Conservation (phyloP, 2,113 vertebrate species). For the Equus quagga region DNA sequence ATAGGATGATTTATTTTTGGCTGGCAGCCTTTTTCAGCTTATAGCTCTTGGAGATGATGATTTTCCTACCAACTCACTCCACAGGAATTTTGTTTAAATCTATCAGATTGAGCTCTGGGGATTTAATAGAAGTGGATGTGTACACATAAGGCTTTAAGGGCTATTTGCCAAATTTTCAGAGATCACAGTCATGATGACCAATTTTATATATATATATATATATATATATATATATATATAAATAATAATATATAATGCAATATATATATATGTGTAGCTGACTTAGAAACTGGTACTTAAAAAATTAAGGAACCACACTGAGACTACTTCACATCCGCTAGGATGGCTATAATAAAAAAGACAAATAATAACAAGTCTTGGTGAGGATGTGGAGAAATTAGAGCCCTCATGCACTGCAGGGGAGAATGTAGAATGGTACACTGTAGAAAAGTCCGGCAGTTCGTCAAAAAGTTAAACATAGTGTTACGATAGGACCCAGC, state of each 20-base stretch:
- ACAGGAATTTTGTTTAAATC: conserved; percentile 44
- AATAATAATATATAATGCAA: too few relatives aligned
- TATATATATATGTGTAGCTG: background rate
- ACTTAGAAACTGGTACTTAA: conserved; percentile 30
- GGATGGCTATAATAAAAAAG: background rate
- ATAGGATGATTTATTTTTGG: conserved; percentile 68
- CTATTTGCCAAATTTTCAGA: conserved; percentile 27
- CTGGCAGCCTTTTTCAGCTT: conserved; percentile 56
- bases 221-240: too few relatives aligned
- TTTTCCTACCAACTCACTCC: conserved; percentile 63
- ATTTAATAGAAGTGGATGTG: conserved; percentile 10
- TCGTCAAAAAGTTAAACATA: background rate
- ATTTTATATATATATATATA: background rate
- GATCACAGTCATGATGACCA: background rate
- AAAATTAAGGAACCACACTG: background rate
- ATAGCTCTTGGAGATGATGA: conserved; percentile 60
- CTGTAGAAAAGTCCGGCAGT: background rate
- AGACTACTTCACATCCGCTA: too few relatives aligned
- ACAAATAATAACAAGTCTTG: conserved; percentile 28
- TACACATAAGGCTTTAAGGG: background rate
- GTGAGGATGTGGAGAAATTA: background rate
- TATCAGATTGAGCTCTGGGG: conserved; percentile 21
- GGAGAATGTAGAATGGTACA: background rate
- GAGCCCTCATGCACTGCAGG: background rate
- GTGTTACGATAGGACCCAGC: background rate